Conservation (phyloP, 2,797 vertebrate species). For the Acanthurus lineatus region DNA sequence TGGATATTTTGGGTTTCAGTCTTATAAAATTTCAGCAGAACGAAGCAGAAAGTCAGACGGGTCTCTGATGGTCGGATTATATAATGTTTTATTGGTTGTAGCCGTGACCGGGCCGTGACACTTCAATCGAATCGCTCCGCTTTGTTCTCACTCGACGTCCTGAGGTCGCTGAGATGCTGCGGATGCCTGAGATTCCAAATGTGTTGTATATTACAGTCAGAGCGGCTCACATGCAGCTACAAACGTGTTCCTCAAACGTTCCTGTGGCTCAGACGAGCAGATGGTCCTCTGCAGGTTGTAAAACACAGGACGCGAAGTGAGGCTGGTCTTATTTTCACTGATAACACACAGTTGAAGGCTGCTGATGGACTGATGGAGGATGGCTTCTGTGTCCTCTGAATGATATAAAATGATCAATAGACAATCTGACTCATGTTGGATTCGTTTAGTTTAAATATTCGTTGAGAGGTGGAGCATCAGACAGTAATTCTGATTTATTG, state of each 20-base stretch:
- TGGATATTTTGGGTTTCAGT: background rate
- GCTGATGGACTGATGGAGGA: background rate
- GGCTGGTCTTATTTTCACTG: background rate
- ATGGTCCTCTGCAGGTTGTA: constrained; percentile 48
- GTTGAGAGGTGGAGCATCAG: background rate
- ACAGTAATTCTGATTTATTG: background rate
- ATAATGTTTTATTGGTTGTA: background rate
- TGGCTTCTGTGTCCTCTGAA: constrained; percentile 10
- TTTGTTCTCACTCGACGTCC: constrained; percentile 56
- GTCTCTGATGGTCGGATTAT: constrained; percentile 25
- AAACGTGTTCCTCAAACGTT: constrained; percentile 41
- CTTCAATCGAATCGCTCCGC: constrained; percentile 41
- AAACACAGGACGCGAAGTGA: constrained; percentile 4
- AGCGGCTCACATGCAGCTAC: constrained; percentile 35
- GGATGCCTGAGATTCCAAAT: constrained; percentile 71
- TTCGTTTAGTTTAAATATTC: background rate
- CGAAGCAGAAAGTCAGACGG: background rate
- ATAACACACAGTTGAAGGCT: background rate
- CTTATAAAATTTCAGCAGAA: background rate
- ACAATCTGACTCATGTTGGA: background rate
- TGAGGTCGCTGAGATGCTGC: constrained; percentile 34
- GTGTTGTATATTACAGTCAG: constrained; percentile 54
- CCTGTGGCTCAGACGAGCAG: constrained; percentile 42
- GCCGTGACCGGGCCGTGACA: constrained; percentile 17
- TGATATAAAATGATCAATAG: constrained; percentile 11